phyloP scores from a whole-genome alignment of 2,888 invertebrate genomes.

The Nephrotoma guestfalica region DNA sequence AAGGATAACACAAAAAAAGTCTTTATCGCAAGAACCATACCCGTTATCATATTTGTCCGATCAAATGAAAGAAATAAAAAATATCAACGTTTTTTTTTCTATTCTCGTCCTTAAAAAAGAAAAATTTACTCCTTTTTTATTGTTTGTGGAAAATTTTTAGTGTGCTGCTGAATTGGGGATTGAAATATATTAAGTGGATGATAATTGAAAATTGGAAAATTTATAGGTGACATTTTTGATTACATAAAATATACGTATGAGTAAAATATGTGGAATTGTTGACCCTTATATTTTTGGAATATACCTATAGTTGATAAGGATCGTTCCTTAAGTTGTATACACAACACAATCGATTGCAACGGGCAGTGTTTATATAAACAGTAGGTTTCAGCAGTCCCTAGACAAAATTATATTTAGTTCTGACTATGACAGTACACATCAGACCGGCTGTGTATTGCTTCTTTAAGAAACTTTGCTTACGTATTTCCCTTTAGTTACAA shows the following conservation, averaged over 20 bases:
- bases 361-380: too few species aligned
- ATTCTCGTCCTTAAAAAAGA: background rate
- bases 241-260: background rate
- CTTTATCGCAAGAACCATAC: conserved; percentile 5
- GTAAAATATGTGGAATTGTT: background rate
- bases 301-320: too few species aligned
- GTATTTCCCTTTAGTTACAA: too few species aligned
- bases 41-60: background rate
- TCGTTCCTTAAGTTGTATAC: too few species aligned
- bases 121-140: background rate
- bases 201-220: background rate
- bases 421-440: too few species aligned
- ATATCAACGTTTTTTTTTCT: background rate
- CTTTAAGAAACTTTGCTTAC: too few species aligned
- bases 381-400: too few species aligned
- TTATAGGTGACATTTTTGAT: background rate
- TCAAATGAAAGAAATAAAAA: background rate
- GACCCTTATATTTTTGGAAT: too few species aligned
- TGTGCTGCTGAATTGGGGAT: background rate
- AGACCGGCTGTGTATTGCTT: too few species aligned
- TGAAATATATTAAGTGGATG: background rate
- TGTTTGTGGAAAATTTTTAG: background rate
- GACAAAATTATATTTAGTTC: too few species aligned
- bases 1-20: background rate
- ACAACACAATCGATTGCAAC: too few species aligned